Percentiles rank a stretch among this genome's conserved stretches.
These are phyloP conservation scores for Huso huso DNA, from an alignment of 2,797 vertebrate species.

Conservation along the genomic window DNA sequence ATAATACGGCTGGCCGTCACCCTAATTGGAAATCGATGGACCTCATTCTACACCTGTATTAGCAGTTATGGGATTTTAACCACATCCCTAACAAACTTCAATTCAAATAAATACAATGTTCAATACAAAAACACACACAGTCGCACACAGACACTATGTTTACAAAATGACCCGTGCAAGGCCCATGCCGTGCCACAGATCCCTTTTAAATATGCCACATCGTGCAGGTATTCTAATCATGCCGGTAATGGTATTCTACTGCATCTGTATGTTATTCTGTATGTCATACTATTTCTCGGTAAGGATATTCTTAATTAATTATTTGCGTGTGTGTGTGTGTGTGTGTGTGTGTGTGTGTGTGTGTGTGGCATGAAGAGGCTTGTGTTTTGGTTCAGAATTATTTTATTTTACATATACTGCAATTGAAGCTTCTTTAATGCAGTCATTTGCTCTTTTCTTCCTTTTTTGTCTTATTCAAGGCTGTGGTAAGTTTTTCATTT, in stretches of 20 bases:
- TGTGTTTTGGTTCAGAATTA: not conserved
- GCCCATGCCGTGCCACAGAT: too few species aligned
- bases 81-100: not conserved
- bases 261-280: not conserved
- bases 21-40: too few species aligned
- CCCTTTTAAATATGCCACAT: too few species aligned
- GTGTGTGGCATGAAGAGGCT: not conserved
- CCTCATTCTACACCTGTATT: too few species aligned
- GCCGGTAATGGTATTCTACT: too few species aligned
- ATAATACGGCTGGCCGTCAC: too few species aligned
- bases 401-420: conserved; percentile 13
- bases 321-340: too few species aligned
- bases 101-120: not conserved
- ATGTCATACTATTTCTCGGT: not conserved
- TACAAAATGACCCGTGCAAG: too few species aligned
- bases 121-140: not conserved
- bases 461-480: conserved; percentile 74
- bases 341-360: too few species aligned
- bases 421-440: conserved; percentile 62
- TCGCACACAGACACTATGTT: too few species aligned
- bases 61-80: too few species aligned
- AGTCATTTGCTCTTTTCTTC: conserved; percentile 79
- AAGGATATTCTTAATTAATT: not conserved
- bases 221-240: too few species aligned
- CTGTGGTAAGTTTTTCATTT: conserved; percentile 83